phyloP scores from a whole-genome alignment of 2,888 invertebrate species.

The Leptinotarsa haldemani region DNA sequence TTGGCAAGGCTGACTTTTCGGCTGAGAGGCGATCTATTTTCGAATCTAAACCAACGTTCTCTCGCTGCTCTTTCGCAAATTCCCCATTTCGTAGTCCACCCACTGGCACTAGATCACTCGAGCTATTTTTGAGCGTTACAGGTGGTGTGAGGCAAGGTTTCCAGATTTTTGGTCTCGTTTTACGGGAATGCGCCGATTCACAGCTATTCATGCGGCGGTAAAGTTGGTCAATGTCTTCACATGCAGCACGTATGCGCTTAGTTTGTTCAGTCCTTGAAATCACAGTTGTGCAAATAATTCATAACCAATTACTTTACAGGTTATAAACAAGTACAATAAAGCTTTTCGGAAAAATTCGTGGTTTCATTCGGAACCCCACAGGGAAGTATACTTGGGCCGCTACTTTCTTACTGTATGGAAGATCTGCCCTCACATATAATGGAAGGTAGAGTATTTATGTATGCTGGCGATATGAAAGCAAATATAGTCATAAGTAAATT shows the following conservation, averaged over 20 bases:
- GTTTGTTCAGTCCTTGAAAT: neutral
- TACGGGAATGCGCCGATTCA: constrained; percentile 4
- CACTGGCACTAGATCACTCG: constrained; percentile 24
- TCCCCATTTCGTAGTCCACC: constrained; percentile 25
- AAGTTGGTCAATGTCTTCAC: constrained; percentile 15
- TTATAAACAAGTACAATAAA: no score
- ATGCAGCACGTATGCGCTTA: neutral
- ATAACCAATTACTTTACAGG: no score
- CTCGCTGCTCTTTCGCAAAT: constrained; percentile 19
- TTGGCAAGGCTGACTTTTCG: constrained; percentile 48
- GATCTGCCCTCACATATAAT: no score
- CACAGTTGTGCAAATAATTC: no score
- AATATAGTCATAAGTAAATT: no score
- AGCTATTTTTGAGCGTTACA: constrained; percentile 45
- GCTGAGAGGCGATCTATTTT: constrained; percentile 45
- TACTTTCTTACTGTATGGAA: no score
- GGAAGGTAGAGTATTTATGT: no score
- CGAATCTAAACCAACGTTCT: constrained; percentile 18
- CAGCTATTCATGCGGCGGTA: neutral
- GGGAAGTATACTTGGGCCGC: no score
- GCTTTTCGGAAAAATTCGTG: no score
- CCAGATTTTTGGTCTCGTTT: constrained; percentile 34
- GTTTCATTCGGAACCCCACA: no score
- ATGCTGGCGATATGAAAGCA: no score
- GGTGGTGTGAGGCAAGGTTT: constrained; percentile 43